A percentile compares a stretch with the other conserved stretches of the same genome.
These are phyloP conservation scores for Enteromius thamalakanensis DNA, from an alignment of 2,797 vertebrate genomes.

Conservation along the genomic window DNA sequence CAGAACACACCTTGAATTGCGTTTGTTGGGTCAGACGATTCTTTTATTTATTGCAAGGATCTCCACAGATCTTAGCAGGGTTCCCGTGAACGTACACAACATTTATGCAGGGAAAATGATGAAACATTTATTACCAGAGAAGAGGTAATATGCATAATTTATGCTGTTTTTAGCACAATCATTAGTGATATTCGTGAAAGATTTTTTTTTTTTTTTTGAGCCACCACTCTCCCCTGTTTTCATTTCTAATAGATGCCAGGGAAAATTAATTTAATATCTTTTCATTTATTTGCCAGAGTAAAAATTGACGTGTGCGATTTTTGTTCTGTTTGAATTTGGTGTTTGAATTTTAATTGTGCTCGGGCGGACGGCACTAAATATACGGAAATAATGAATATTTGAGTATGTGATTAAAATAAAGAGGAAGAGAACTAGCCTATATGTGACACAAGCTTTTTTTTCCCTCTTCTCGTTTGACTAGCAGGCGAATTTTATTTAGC, in stretches of 20 bases:
- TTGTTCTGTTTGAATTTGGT: conserved; percentile 84
- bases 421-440: conserved; percentile 78
- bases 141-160: conserved; percentile 99
- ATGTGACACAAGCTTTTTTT: conserved; percentile 85
- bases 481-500: conserved; percentile 94
- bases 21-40: conserved; percentile 79
- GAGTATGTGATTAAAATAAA: conserved; percentile 86
- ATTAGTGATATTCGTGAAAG: conserved; percentile 99
- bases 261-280: conserved; percentile 91
- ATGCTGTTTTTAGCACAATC: conserved; percentile 99
- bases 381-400: conserved; percentile 91
- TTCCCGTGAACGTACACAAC: conserved; percentile 90
- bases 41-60: conserved; percentile 88
- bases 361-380: conserved; percentile 83
- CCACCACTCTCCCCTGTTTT: conserved; percentile 72
- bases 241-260: conserved; percentile 88
- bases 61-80: conserved; percentile 89
- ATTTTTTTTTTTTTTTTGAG: conserved; percentile 82
- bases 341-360: conserved; percentile 87
- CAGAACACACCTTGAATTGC: conserved; percentile 77
- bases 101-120: conserved; percentile 98
- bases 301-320: conserved; percentile 86
- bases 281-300: conserved; percentile 90
- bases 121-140: conserved; percentile 99
- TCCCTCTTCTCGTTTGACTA: conserved; percentile 76